Base-by-base conservation (phyloP, 2,113 vertebrate species). In the Artemisiospiza belli region DNA sequence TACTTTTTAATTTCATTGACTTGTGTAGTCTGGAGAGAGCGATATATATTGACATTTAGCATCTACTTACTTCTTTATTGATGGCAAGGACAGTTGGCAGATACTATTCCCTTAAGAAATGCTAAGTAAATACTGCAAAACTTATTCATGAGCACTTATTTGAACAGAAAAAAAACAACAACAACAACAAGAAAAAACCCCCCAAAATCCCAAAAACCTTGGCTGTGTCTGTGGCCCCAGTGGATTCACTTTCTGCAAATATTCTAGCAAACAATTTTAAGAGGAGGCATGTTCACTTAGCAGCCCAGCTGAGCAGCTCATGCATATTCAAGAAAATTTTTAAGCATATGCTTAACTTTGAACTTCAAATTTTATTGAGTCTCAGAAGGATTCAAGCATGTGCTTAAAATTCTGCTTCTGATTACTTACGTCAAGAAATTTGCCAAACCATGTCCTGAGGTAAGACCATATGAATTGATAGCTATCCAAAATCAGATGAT, bases 291-390 rank as follows among this genome's bases (percentile, higher is more conserved):
- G 90, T 93, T 95, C 79, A 88, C 63, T 67, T 44, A 92, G 83
- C 0, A 1, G 18, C 82, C 31, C 87, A 88, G 39, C 18, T 90
- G 79, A 90, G 75, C 30, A 88, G 17, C 61, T 93, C 76, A 93
- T 95, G 76, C 85, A 93, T 96, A 96, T 94, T 96, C 89, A 95
- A 81, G 39, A 81, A 54, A 89, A 70, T 70, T 67, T 90, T 92
- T 94, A 94, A 92, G 68, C 84, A 88, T 96, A 95, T 93, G 87
- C 75, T 95, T 92, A 95, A 94, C 90, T 97, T 95, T 83, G 82
- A 91, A 93, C 92, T 82, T 94, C 61, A 92, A 15, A 63, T 92
- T 93, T 12, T 77, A 75, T 68, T 78, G 57, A 74, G 55, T 70
- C 73, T 96, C 92, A 88, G 43, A 85, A 64, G 79, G 31, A 94